phyloP scores from a whole-genome alignment of 2,113 vertebrate genomes.

The Puntigrus tetrazona region DNA sequence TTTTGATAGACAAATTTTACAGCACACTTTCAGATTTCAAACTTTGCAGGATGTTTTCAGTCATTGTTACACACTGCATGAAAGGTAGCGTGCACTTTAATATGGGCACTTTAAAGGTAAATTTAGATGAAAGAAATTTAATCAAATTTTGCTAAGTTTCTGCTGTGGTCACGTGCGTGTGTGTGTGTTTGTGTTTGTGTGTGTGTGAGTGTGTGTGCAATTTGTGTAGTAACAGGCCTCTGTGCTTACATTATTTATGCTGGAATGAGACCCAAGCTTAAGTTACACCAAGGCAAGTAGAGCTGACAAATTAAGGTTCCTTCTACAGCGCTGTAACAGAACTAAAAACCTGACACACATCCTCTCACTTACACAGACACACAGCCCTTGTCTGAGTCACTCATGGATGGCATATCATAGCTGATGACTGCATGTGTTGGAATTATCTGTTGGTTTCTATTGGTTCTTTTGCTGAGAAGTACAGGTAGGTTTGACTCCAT shows the following conservation, averaged over 20 bases:
- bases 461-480: background rate
- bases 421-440: background rate
- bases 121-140: background rate
- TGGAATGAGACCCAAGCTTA: conserved; percentile 67
- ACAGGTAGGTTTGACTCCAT: conserved; percentile 1
- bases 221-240: conserved; percentile 59
- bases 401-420: conserved; percentile 29
- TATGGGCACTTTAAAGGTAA: too few species aligned
- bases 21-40: too few species aligned
- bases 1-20: too few species aligned
- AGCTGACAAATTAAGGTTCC: conserved; percentile 61
- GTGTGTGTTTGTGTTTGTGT: conserved; percentile 36
- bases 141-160: background rate
- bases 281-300: conserved; percentile 73
- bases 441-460: background rate
- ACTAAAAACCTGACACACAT: conserved; percentile 51
- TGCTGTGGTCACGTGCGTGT: conserved; percentile 36
- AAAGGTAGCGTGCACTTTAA: too few species aligned
- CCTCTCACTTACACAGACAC: conserved; percentile 44
- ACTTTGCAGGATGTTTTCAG: too few species aligned
- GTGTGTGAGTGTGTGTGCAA: conserved; percentile 63
- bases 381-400: conserved; percentile 35
- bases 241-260: conserved; percentile 79
- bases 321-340: conserved; percentile 52
- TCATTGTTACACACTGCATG: too few species aligned